Evolutionary conservation across 2,797 vertebrate genomes (phyloP).

Genomic region (Meda fulgida): DNA sequence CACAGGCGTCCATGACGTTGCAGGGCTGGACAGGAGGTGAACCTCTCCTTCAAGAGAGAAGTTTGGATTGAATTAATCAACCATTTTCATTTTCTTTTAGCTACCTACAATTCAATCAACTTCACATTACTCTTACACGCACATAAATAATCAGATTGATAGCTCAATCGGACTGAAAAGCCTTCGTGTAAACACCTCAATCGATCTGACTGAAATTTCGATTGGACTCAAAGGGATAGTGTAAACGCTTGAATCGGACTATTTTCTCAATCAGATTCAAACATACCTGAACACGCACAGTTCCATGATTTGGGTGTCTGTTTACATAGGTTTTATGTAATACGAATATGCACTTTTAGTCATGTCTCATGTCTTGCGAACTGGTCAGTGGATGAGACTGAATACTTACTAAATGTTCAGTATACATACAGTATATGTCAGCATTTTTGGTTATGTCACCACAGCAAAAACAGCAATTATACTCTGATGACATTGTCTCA

Average conservation of each 20-base stretch:
- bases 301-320: neutral
- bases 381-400: neutral
- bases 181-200: neutral
- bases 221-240: too few species aligned
- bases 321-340: neutral
- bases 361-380: neutral
- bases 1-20: conserved; percentile 83
- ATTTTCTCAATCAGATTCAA: neutral
- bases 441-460: neutral
- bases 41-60: conserved; percentile 69
- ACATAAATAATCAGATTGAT: neutral
- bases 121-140: neutral
- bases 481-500: neutral
- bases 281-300: neutral
- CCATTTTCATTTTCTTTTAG: neutral
- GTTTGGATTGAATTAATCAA: neutral
- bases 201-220: neutral
- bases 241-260: neutral
- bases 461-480: neutral
- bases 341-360: neutral
- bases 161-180: neutral
- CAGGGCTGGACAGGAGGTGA: conserved; percentile 49
- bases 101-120: neutral
- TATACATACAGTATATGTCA: neutral
- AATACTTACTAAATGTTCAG: neutral